Base-by-base conservation (phyloP, 2,888 invertebrate genomes). In the Papilio protenor region DNA sequence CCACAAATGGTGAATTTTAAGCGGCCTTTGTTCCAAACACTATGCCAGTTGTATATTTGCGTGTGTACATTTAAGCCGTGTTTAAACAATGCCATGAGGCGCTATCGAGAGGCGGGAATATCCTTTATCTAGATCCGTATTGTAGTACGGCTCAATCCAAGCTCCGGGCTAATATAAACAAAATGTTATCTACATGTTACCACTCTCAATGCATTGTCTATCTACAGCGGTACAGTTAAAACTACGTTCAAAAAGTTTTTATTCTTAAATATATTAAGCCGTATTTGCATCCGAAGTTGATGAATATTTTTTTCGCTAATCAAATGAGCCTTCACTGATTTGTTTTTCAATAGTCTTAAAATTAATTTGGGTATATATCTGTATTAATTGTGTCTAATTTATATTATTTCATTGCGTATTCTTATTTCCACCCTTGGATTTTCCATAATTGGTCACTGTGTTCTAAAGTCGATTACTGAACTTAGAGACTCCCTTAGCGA, bases 111-210 rank as follows among this genome's bases (percentile, higher is more conserved):
- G 86, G 86, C 85, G 85, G 83, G 85, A 82, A 77, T 79, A 79
- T 81, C 76, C 82, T 87, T 89, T 89, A 92, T 93, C 92, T 91
- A 91, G 92, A 93, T 92, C 84, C 79, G 83, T 87, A 84, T 87
- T 88, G 89, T 89, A 89, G 89, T 91, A 91, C 89, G 90, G 88
- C 89, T 91, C 88, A 90, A 91, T 88, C 82, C 86, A 76, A 80
- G 89, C 92, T 90, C 79, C 84, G 80, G 92, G 92, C 89, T 83
- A 87, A 87, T 86, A 82, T 83, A 89, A 90, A 90, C 86, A 90
- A 82, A 80, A 84, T 78, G 83, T 86, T 87, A 87, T 87, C 85
- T 85, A 84, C 80, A 81, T 81, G 80, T 84, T 85, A 83, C 84
- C 81, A 84, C 82, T 81, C 80, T 79, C 76, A 82, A 77, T 80